Base-by-base conservation (phyloP, 2,888 invertebrate genomes). In the Ennomos erosarius region DNA sequence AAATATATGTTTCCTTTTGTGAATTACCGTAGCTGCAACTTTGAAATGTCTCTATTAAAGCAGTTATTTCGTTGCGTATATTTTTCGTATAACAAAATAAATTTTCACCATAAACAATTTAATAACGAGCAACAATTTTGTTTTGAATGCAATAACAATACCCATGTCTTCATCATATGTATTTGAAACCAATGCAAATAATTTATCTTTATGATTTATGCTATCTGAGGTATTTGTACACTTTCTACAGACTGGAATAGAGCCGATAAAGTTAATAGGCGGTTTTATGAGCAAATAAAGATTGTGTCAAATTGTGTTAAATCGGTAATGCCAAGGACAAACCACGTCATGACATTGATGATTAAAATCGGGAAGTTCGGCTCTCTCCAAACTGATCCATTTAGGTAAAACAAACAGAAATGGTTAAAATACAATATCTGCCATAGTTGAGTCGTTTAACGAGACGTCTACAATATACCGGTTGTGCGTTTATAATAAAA, bases 231-330 rank as follows among this genome's bases (percentile, higher is more conserved):
- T 64, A 57, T 58, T 59, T 62, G 53, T 60, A 53, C 38, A 48
- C 36, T 54, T 47, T 13, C 26, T 33, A 45, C 60, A 58, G 54
- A 38, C 9, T 54, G 59, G 50, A 64, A 56, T 46, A 49, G 58
- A 48, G 59, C 39, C 61, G 46, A 55, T 49, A 51, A 52, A 36
- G 34, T 37, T 34, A 52, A 65, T 65, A 67, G 67, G 63, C 67
- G 67, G 67, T 61, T 49, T 46, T 52, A 50, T 62, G 67, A 63
- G 61, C 63, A 65, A 58, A 40, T 45, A 13, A 40, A 52, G 10
- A 10, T 16, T 36, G 11, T 43, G 45, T 26, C 11, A 10, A 44
- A 49, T 49, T 35, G 11, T 38, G 35, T 38, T 10, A 9, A 38
- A 49, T 36, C 16, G 11, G 42, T 37, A 36, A 16, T 55, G 26